Conservation (phyloP, 2,888 invertebrate genomes). For the Drosophila trichaetosa region DNA sequence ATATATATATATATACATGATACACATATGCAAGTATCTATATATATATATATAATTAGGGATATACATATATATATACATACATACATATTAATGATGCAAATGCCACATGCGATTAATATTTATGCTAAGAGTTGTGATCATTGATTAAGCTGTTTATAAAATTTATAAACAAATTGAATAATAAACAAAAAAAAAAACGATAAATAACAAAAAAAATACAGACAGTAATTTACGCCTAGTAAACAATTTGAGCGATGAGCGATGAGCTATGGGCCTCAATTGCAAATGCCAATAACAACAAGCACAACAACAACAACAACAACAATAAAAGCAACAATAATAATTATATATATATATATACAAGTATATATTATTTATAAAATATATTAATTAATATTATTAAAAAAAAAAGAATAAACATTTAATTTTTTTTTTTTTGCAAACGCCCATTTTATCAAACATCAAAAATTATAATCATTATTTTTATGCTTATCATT, state of each 20-base stretch:
- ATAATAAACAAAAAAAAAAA: slow-evolving; percentile 34
- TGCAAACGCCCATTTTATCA: slow-evolving; percentile 2
- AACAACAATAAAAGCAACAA: slow-evolving; percentile 30
- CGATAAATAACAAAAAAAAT: slow-evolving; percentile 10
- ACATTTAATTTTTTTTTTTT: slow-evolving; percentile 19
- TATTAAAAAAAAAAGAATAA: slow-evolving; percentile 28
- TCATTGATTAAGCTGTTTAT: slow-evolving; percentile 85
- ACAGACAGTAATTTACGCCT: slow-evolving; percentile 23
- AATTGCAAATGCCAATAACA: slow-evolving; percentile 25
- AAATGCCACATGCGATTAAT: slow-evolving; percentile 77
- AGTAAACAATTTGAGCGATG: slow-evolving; percentile 18
- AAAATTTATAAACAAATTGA: slow-evolving; percentile 60
- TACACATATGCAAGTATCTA: slow-evolving; percentile 23
- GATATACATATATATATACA: slow-evolving; percentile 38
- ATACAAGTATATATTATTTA: slow-evolving; percentile 9
- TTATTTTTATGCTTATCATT: slow-evolving; percentile 7
- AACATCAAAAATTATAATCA: slow-evolving; percentile 10
- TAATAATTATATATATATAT: slow-evolving; percentile 32
- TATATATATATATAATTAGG: slow-evolving; percentile 44
- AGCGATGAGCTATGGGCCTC: slow-evolving; percentile 1
- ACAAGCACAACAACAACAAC: slow-evolving; percentile 33
- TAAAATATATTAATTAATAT: slow-evolving; percentile 27
- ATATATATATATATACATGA: slow-evolving; percentile 32
- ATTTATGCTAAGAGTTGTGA: slow-evolving; percentile 85
- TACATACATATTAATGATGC: slow-evolving; percentile 44